A percentile compares a stretch with the other conserved stretches of the same genome.
Evolutionary conservation across 2,797 vertebrate species (phyloP).

Genomic region (Falco naumanni): DNA sequence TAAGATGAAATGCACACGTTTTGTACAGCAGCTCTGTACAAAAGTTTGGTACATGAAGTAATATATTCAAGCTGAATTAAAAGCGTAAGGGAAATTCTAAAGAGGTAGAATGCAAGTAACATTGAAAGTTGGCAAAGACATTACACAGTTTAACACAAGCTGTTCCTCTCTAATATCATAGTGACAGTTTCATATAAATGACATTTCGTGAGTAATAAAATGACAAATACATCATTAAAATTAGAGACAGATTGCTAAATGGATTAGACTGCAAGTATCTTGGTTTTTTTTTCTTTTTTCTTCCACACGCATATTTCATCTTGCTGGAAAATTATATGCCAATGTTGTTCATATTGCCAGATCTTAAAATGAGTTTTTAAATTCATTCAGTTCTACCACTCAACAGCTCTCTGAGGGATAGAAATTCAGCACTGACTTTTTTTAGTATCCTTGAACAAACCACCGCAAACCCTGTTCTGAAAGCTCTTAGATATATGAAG

Average conservation of each 20-base stretch:
- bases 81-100: slow-evolving; percentile 23
- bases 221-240: slow-evolving; percentile 73
- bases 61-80: background rate
- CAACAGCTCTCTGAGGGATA: background rate
- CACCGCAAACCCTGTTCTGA: background rate
- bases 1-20: background rate
- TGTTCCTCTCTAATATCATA: slow-evolving; percentile 64
- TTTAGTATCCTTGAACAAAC: background rate
- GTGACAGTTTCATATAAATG: slow-evolving; percentile 66
- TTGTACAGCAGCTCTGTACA: background rate
- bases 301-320: slow-evolving; percentile 53
- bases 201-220: slow-evolving; percentile 68
- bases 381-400: slow-evolving; percentile 24
- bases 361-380: slow-evolving; percentile 36
- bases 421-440: background rate
- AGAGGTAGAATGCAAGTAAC: slow-evolving; percentile 17
- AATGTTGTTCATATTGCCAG: slow-evolving; percentile 46
- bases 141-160: slow-evolving; percentile 59
- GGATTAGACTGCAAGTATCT: slow-evolving; percentile 54
- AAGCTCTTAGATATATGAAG: background rate
- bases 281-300: slow-evolving; percentile 41
- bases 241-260: slow-evolving; percentile 70
- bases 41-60: background rate
- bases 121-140: slow-evolving; percentile 30
- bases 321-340: slow-evolving; percentile 44